Base-by-base conservation (phyloP, 2,113 vertebrate species). In the Oncorhynchus clarkii region DNA sequence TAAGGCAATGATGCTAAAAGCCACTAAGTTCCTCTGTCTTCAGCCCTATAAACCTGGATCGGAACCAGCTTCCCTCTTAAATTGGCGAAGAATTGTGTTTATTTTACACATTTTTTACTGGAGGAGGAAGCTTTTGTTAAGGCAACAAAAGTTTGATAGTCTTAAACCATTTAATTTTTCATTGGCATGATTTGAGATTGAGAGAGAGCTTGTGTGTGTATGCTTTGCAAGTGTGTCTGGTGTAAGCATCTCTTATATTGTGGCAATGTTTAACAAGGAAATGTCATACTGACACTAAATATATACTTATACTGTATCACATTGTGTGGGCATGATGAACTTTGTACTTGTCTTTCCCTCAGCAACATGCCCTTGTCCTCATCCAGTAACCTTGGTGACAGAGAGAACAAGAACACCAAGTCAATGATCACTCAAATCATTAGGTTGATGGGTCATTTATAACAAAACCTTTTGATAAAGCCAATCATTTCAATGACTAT, bases 1-100 rank as follows among this genome's bases (percentile, higher is more conserved):
- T 83, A 84, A 82, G 75, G 29, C 75, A 77, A 73, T 2, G 2
- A 68, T 78, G 77, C 73, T 86, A 80, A 89, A 84, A 85, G 82
- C 78, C 81, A 67, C 72, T 77, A 59, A 75, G 71, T 79, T 70
- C 75, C 14, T 79, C 64, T 82, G 51, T 48, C 70, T 75, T 39
- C 29, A 1, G 5, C 77, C 48, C 48, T 70, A 68, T 57, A 70
- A 48, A 79, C 68, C 66, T 79, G 74, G 74, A 85, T 72, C 24
- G 13, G 27, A 27, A 84, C 69, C 81, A 86, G 78, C 82, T 78
- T 76, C 75, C 22, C 0, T 70, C 9, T 22, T 12, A 5, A 27
- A 66, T 26, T 8, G 14, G 16, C 27, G n/a, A 31, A 3, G 13
- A 31, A 4, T 8, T 68, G 18, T 68, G 31, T 68, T 18, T 39